Conservation (phyloP, 2,113 vertebrate genomes). For the Colinus virginianus region DNA sequence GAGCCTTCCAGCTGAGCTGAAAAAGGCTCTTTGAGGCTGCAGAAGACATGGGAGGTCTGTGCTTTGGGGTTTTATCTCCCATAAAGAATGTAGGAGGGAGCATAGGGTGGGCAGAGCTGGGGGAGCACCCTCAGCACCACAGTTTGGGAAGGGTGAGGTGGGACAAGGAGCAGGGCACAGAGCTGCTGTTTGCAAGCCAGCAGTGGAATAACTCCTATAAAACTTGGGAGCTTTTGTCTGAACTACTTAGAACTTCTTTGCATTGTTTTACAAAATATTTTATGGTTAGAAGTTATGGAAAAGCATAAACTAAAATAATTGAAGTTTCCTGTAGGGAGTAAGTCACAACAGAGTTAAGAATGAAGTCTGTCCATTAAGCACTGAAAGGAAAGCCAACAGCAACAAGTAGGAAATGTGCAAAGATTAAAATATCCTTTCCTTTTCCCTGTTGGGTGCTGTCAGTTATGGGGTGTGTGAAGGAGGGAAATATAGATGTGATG, state of each 20-base stretch:
- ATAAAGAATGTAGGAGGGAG: not conserved
- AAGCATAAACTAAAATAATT: not conserved
- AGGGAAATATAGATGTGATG: not conserved
- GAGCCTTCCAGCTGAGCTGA: not conserved
- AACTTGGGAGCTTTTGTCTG: not conserved
- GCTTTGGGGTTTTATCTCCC: not conserved
- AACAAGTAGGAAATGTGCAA: not conserved
- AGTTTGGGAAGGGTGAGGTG: accelerated
- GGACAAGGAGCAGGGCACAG: not conserved
- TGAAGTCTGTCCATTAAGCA: not conserved
- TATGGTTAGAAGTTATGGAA: not conserved
- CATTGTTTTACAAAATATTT: not conserved
- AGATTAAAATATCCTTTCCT: not conserved
- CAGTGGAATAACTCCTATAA: not conserved
- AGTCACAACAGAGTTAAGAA: not conserved
- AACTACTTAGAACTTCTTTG: not conserved
- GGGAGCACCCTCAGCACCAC: not conserved
- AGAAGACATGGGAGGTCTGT: not conserved
- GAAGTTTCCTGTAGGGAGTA: not conserved
- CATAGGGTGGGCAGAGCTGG: accelerated
- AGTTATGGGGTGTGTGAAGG: not conserved
- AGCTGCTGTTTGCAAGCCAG: not conserved
- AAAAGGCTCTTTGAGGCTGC: not conserved
- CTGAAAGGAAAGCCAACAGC: not conserved
- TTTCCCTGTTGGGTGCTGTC: accelerated